Conservation (phyloP, 2,888 invertebrate species). For the Drosophila bunnanda region DNA sequence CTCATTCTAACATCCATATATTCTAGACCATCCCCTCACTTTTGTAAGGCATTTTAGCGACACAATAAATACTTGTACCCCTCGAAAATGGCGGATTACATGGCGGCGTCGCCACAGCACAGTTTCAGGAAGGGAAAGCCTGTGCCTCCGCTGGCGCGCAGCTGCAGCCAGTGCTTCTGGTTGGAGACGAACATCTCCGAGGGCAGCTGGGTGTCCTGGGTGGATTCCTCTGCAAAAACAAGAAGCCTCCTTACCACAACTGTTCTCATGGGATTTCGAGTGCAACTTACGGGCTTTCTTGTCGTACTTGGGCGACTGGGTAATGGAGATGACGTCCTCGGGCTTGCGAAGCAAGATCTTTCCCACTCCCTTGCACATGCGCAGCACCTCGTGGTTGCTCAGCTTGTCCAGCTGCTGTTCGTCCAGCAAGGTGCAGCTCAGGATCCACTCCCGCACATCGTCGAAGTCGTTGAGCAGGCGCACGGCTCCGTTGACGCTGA, state of each 20-base stretch:
- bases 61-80: conserved; percentile 73
- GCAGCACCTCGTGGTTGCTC: conserved; percentile 85
- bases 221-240: conserved; percentile 83
- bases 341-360: conserved; percentile 91
- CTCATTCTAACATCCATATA: conserved; percentile 51
- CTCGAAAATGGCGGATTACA: conserved; percentile 47
- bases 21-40: conserved; percentile 58
- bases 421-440: conserved; percentile 86
- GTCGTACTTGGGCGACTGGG: conserved; percentile 84
- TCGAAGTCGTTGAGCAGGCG: conserved; percentile 93
- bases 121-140: conserved; percentile 71
- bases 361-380: conserved; percentile 93
- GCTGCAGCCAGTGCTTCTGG: conserved; percentile 94
- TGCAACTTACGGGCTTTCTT: conserved; percentile 67
- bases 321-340: conserved; percentile 93
- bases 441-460: conserved; percentile 91
- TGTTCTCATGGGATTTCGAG: too few species aligned
- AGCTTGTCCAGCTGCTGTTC: conserved; percentile 85
- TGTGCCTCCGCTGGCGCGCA: conserved; percentile 86
- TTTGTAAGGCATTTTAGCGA: conserved; percentile 77
- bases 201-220: conserved; percentile 89
- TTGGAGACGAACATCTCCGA: conserved; percentile 97
- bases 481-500: conserved; percentile 91
- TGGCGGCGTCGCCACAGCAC: conserved; percentile 71
- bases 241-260: background rate